Evolutionary conservation across 2,888 invertebrate genomes (phyloP), one percentile per base, ranked within the genome.

Genomic region (Ichneumon xanthorius): DNA sequence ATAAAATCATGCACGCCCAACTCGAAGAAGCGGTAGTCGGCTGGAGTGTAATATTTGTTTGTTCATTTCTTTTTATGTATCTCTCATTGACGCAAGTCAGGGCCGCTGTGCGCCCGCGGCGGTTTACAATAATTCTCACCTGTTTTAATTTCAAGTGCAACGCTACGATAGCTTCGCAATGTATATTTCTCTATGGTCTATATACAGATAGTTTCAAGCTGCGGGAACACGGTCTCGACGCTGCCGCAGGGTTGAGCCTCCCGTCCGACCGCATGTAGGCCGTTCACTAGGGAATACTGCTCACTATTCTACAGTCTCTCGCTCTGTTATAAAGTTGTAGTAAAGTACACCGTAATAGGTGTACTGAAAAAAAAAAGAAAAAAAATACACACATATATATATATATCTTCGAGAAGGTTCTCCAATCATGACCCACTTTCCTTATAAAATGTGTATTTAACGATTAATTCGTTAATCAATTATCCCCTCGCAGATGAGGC

Each of bases 391-490:
- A 55, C 1, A 11, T 75, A 48, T 48, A 73, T 53, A 11, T 70
- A 80, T 53, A 80, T 76, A 65, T 71, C 77, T 63, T 53, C 71
- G 70, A 85, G 85, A 85, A 85, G 85, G 85, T 85, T 85, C 82
- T 85, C 78, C 75, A 79, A 78, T 85, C 70, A 75, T 82, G 85
- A 85, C 82, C 82, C 85, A 85, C 82, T 79, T 85, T 76, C 55
- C 30, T 67, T 71, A 58, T 65, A 67, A 48, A 48, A 76, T 50
- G 71, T 78, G 26, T 67, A 75, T 80, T 79, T 55, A 82, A 72
- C 75, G 78, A 78, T 81, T 81, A 76, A 85, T 63, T 48, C 19
- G 63, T 75, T 63, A 58, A 61, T 67, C 67, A 75, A 65, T 75
- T 75, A 48, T 63, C 63, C 30, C n/a, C 30, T 30, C 16, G n/a